Conservation (phyloP, 2,888 invertebrate genomes). For the Apamea crenata region DNA sequence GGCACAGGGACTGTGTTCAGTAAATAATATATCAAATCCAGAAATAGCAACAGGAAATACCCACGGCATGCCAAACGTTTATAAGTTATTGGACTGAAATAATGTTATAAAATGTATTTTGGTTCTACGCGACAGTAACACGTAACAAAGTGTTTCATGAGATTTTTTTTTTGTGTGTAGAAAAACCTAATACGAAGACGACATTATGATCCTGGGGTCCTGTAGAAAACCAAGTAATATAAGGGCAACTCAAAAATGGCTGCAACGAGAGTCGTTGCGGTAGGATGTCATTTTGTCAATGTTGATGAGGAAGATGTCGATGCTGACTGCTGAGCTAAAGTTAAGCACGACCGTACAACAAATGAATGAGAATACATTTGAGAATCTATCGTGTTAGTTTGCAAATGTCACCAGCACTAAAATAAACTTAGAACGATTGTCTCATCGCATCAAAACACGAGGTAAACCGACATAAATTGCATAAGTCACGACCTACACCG, state of each 20-base stretch:
- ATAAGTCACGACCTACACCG: background rate
- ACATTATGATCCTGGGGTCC: background rate
- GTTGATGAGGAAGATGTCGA: background rate
- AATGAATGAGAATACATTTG: background rate
- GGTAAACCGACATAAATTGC: slow-evolving; percentile 7
- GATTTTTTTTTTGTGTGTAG: background rate
- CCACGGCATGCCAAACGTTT: slow-evolving; percentile 36
- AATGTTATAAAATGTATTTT: slow-evolving; percentile 41
- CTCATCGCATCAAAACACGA: slow-evolving; percentile 34
- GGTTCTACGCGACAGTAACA: background rate
- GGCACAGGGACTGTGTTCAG: slow-evolving; percentile 30
- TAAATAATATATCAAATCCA: slow-evolving; percentile 24
- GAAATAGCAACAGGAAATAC: slow-evolving; percentile 59
- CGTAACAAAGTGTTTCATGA: background rate
- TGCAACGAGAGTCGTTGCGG: background rate
- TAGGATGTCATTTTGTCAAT: background rate
- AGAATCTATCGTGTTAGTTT: slow-evolving; percentile 6
- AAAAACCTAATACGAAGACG: background rate
- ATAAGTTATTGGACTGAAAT: slow-evolving; percentile 20
- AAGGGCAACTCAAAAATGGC: background rate
- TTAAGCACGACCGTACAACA: background rate
- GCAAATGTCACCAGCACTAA: slow-evolving; percentile 20
- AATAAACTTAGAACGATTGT: slow-evolving; percentile 40
- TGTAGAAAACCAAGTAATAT: background rate
- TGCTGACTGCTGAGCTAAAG: background rate